Evolutionary conservation across 2,888 invertebrate genomes (phyloP).

Genomic region (Erynnis tages): DNA sequence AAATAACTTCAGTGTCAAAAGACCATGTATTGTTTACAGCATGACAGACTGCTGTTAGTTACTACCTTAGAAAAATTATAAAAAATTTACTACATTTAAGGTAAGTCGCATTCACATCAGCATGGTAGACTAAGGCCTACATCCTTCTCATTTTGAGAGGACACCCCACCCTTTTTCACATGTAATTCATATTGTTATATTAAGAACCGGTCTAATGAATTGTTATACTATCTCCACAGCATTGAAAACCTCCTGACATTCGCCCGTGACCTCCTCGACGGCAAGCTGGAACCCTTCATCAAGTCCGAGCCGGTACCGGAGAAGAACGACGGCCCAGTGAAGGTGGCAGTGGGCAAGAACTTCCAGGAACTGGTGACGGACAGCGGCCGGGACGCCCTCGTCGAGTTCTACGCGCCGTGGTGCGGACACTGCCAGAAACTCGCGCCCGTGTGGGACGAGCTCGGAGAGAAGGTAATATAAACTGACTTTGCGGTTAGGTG

Average conservation of each 20-base stretch:
- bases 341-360: conserved; percentile 97
- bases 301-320: conserved; percentile 98
- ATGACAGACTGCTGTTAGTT: too few relatives aligned
- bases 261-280: conserved; percentile 90
- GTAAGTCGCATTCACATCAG: too few relatives aligned
- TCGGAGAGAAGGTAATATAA: conserved; percentile 91
- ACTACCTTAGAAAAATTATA: too few relatives aligned
- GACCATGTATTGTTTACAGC: too few relatives aligned
- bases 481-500: too few relatives aligned
- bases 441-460: conserved; percentile 95
- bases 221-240: conserved; percentile 69
- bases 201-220: too few relatives aligned
- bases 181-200: too few relatives aligned
- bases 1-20: too few relatives aligned
- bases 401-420: conserved; percentile 99
- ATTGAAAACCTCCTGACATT: conserved; percentile 93
- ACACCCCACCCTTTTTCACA: too few relatives aligned
- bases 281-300: conserved; percentile 93
- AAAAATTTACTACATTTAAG: too few relatives aligned
- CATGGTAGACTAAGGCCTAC: too few relatives aligned
- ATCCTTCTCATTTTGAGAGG: too few relatives aligned
- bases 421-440: conserved; percentile 99
- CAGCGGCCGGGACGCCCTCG: conserved; percentile 94
- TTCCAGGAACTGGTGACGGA: conserved; percentile 96
- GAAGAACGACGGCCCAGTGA: conserved; percentile 90